These are phyloP conservation scores for Elanoides forficatus DNA, from an alignment of 2,113 vertebrate species.

Conservation along the genomic window DNA sequence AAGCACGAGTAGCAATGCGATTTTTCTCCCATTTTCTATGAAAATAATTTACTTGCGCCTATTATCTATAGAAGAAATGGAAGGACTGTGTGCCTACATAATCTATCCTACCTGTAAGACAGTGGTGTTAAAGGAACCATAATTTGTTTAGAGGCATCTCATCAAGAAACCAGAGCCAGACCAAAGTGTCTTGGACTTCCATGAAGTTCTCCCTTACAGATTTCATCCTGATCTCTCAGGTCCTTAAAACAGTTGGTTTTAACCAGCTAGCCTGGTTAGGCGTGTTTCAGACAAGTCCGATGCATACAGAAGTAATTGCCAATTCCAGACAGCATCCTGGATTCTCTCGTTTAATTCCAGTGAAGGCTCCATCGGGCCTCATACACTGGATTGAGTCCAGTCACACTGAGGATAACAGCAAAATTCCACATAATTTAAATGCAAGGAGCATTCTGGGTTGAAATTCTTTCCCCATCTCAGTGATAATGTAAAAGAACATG, in stretches of 20 bases:
- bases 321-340: neutral
- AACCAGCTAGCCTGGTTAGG: neutral
- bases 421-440: neutral
- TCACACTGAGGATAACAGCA: neutral
- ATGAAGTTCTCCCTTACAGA: neutral
- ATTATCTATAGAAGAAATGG: neutral
- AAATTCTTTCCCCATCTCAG: neutral
- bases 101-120: neutral
- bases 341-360: neutral
- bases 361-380: neutral
- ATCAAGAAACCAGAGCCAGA: neutral
- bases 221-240: neutral
- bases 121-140: neutral
- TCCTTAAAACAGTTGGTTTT: neutral
- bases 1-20: conserved; percentile 42
- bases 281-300: neutral
- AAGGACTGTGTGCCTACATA: neutral
- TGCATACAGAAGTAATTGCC: neutral
- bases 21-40: neutral
- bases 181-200: neutral
- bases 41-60: neutral
- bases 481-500: neutral
- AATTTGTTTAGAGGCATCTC: neutral
- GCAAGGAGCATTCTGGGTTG: neutral
- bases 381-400: neutral